phyloP scores from a whole-genome alignment of 2,797 vertebrate species.

The Myoxocephalus aenaeus region DNA sequence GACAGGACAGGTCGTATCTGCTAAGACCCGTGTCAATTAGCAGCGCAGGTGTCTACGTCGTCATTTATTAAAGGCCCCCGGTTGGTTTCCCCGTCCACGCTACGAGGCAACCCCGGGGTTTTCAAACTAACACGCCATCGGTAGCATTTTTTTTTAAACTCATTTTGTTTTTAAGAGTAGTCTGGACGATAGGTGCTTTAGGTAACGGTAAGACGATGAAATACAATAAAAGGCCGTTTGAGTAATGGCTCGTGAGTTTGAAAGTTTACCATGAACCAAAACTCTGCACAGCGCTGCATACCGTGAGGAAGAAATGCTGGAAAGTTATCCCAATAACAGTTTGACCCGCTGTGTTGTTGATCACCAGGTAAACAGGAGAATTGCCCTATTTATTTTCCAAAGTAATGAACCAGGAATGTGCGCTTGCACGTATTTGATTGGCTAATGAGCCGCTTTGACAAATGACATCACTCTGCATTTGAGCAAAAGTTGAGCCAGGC shows the following conservation, averaged over 20 bases:
- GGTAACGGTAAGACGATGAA: neutral
- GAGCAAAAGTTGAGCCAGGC: neutral
- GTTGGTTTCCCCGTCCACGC: neutral
- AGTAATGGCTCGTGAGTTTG: neutral
- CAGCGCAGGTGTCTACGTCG: neutral
- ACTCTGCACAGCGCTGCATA: neutral
- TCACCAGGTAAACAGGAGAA: neutral
- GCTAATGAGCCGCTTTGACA: neutral
- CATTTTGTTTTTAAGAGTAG: too few relatives aligned
- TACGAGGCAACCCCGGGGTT: neutral
- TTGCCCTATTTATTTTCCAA: neutral
- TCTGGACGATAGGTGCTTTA: too few relatives aligned
- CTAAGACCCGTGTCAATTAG: neutral
- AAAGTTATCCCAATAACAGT: neutral
- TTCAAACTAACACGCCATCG: neutral
- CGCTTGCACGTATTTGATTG: neutral
- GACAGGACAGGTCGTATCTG: neutral
- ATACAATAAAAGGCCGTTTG: neutral
- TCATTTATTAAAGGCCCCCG: neutral
- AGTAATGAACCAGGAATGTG: constrained; percentile 5
- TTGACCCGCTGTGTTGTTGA: neutral
- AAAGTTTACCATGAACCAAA: neutral
- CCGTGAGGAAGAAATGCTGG: neutral
- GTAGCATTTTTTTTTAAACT: too few relatives aligned
- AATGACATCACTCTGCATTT: neutral